Conservation (phyloP, 1,140 invertebrate species). For the Physella acuta region DNA sequence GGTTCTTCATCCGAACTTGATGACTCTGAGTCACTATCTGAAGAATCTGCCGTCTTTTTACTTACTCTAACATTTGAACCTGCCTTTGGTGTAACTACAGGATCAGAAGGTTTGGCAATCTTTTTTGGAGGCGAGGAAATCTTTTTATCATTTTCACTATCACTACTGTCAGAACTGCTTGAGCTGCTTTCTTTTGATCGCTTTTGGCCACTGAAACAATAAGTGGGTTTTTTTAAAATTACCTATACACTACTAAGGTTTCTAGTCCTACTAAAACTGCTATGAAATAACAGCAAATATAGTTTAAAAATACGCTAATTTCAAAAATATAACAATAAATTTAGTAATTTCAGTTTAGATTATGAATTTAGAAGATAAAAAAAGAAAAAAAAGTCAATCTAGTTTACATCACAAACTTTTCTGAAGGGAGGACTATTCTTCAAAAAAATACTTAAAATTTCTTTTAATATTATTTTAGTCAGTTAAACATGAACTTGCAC, state of each 20-base stretch:
- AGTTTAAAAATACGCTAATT: not conserved
- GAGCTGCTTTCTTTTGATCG: not conserved
- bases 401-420: too few relatives aligned
- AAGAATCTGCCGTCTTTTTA: constrained; percentile 22
- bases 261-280: not conserved
- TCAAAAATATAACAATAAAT: not conserved
- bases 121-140: not conserved
- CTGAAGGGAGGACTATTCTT: too few relatives aligned
- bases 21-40: constrained; percentile 30
- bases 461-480: too few relatives aligned
- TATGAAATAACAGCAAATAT: not conserved
- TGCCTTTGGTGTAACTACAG: not conserved
- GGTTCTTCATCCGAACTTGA: constrained; percentile 25
- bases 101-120: not conserved
- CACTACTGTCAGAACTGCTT: not conserved
- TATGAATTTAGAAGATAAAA: not conserved
- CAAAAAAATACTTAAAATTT: too few relatives aligned
- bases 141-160: not conserved
- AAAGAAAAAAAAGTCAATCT: too few relatives aligned
- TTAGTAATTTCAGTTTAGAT: not conserved
- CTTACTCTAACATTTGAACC: not conserved
- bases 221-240: not conserved
- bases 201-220: not conserved
- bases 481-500: too few relatives aligned
- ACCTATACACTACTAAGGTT: not conserved